phyloP scores from a whole-genome alignment of 2,888 invertebrate species.

The Zygothrica quintamaculata region DNA sequence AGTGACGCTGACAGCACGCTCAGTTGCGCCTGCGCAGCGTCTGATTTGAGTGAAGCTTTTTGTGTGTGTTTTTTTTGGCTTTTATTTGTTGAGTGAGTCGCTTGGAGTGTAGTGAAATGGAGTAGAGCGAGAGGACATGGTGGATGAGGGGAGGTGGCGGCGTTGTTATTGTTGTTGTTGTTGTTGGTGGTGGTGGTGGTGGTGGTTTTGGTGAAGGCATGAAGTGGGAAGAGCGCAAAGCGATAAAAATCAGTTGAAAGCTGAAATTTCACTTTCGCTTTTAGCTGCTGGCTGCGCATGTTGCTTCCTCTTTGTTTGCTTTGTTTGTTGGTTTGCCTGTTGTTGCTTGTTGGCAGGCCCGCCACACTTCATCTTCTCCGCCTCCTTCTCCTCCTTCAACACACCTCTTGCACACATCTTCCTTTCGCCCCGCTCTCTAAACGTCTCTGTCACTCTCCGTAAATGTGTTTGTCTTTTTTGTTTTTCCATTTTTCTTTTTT shows the following conservation, averaged over 20 bases:
- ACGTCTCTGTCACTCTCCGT: constrained; percentile 1
- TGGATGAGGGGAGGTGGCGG: background rate
- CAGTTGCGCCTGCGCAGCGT: constrained; percentile 72
- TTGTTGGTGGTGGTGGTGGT: background rate
- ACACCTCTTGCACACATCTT: background rate
- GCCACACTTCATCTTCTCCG: constrained; percentile 20
- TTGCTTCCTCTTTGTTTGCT: constrained; percentile 57
- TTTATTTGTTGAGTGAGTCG: constrained; percentile 48
- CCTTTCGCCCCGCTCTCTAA: background rate
- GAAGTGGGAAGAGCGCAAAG: constrained; percentile 18
- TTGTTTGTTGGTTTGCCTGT: constrained; percentile 39
- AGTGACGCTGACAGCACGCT: constrained; percentile 59
- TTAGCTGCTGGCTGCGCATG: constrained; percentile 54
- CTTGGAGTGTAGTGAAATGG: constrained; percentile 11
- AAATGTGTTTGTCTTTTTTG: constrained; percentile 36
- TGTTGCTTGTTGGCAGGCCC: too few species aligned
- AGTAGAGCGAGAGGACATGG: background rate
- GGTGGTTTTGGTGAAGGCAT: background rate
- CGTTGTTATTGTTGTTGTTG: too few species aligned
- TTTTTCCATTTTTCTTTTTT: too few species aligned
- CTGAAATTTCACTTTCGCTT: constrained; percentile 85
- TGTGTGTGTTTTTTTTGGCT: constrained; percentile 16
- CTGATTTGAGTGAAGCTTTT: constrained; percentile 41
- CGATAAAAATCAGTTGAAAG: constrained; percentile 80
- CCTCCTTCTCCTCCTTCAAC: background rate